Percentiles rank a stretch among this genome's conserved stretches.
Conservation (phyloP, 2,888 invertebrate genomes). For the Scotopteryx bipunctaria region DNA sequence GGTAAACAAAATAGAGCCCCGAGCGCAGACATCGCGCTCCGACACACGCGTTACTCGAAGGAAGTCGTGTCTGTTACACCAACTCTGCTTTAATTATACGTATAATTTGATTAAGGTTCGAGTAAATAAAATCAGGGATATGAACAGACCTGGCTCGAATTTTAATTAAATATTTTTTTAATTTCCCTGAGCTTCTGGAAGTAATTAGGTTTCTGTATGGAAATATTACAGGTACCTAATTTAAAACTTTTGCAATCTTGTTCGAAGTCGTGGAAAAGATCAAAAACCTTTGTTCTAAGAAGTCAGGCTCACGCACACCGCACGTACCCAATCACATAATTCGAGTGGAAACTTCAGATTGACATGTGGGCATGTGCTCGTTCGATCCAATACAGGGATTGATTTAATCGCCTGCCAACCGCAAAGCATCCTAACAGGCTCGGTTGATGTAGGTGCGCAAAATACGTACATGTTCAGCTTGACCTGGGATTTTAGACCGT, state of each 20-base stretch:
- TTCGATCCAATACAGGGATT: constrained; percentile 36
- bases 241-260: constrained; percentile 34
- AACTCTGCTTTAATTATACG: constrained; percentile 34
- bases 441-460: constrained; percentile 31
- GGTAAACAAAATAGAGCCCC: constrained; percentile 36
- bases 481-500: constrained; percentile 38
- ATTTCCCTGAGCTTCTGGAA: constrained; percentile 44
- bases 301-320: constrained; percentile 13
- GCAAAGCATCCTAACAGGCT: constrained; percentile 35
- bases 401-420: constrained; percentile 41
- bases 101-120: constrained; percentile 49
- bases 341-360: constrained; percentile 35
- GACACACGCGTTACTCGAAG: constrained; percentile 31
- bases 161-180: constrained; percentile 55
- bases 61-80: constrained; percentile 29
- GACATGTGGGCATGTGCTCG: constrained; percentile 33
- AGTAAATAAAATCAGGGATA: constrained; percentile 44
- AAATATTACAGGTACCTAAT: constrained; percentile 42
- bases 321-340: constrained; percentile 28
- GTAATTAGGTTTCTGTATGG: constrained; percentile 44
- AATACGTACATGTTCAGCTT: constrained; percentile 22
- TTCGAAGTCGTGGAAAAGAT: constrained; percentile 22
- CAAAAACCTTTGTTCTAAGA: constrained; percentile 14
- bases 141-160: constrained; percentile 42
- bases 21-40: constrained; percentile 33